Percentiles rank a stretch among this genome's conserved stretches.
Evolutionary conservation across 1,140 invertebrate genomes (phyloP).

Genomic region (Aricia agestis): DNA sequence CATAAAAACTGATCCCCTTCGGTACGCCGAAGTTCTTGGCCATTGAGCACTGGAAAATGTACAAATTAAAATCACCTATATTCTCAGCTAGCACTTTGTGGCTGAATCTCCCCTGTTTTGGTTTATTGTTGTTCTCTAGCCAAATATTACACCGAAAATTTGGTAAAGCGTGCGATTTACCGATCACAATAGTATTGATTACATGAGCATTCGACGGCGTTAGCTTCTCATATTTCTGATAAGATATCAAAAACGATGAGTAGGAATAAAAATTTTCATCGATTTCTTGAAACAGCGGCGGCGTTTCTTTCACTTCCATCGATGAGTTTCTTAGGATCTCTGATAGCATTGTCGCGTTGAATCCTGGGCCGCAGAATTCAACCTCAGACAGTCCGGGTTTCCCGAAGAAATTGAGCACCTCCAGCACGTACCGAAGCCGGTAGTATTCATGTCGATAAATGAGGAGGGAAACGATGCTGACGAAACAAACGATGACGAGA

Average conservation of each 20-base stretch:
- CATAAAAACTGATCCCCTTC: slow-evolving; percentile 75
- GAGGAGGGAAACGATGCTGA: slow-evolving; percentile 82
- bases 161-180: slow-evolving; percentile 57
- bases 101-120: slow-evolving; percentile 72
- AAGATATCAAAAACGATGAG: slow-evolving; percentile 75
- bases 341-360: slow-evolving; percentile 68
- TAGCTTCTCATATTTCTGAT: slow-evolving; percentile 64
- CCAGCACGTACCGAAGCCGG: slow-evolving; percentile 83
- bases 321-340: slow-evolving; percentile 66
- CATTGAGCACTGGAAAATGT: slow-evolving; percentile 72
- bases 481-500: slow-evolving; percentile 79
- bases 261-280: slow-evolving; percentile 75
- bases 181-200: slow-evolving; percentile 74
- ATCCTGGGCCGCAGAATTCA: slow-evolving; percentile 73
- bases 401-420: slow-evolving; percentile 87
- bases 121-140: slow-evolving; percentile 73
- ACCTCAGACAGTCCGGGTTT: slow-evolving; percentile 74
- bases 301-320: slow-evolving; percentile 64
- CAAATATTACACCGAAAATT: slow-evolving; percentile 76
- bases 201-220: slow-evolving; percentile 47
- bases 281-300: slow-evolving; percentile 70
- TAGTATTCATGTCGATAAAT: slow-evolving; percentile 88
- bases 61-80: slow-evolving; percentile 57
- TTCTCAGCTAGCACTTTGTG: slow-evolving; percentile 57
- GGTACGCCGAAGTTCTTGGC: slow-evolving; percentile 65